A percentile compares a stretch with the other conserved stretches of the same genome.
phyloP scores from a whole-genome alignment of 2,113 vertebrate species.

The Silurus meridionalis region DNA sequence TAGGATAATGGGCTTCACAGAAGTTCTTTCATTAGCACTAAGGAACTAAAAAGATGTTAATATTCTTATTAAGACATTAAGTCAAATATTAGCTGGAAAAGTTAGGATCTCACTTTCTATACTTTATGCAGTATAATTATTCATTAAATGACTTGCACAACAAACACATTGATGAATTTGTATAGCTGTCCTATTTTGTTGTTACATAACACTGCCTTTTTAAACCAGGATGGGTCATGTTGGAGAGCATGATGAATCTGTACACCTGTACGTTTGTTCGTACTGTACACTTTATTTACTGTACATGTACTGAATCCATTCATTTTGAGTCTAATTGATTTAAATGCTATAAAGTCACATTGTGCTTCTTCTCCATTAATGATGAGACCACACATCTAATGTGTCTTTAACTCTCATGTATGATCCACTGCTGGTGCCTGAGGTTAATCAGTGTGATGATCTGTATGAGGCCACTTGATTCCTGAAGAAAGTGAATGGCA shows the following conservation, averaged over 20 bases:
- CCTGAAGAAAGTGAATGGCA: conserved; percentile 2
- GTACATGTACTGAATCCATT: neutral
- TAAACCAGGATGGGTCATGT: neutral
- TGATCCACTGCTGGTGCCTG: neutral
- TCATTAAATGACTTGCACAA: neutral
- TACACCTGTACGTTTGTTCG: neutral
- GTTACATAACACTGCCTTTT: neutral
- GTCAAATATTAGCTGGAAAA: neutral
- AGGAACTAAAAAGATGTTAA: neutral
- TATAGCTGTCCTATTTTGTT: neutral
- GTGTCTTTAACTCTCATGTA: neutral
- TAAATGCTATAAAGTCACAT: neutral
- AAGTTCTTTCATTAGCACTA: neutral
- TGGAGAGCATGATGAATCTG: neutral
- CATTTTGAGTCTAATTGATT: neutral
- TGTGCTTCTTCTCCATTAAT: neutral
- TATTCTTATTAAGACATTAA: neutral
- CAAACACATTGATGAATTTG: neutral
- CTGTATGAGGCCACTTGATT: conserved; percentile 56
- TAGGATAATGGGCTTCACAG: neutral
- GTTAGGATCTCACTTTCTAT: neutral
- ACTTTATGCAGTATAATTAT: neutral
- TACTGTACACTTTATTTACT: neutral
- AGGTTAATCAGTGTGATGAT: conserved; percentile 51
- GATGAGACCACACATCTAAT: neutral